Evolutionary conservation across 1,140 invertebrate genomes (phyloP).

Genomic region (Melipona quadrifasciata): DNA sequence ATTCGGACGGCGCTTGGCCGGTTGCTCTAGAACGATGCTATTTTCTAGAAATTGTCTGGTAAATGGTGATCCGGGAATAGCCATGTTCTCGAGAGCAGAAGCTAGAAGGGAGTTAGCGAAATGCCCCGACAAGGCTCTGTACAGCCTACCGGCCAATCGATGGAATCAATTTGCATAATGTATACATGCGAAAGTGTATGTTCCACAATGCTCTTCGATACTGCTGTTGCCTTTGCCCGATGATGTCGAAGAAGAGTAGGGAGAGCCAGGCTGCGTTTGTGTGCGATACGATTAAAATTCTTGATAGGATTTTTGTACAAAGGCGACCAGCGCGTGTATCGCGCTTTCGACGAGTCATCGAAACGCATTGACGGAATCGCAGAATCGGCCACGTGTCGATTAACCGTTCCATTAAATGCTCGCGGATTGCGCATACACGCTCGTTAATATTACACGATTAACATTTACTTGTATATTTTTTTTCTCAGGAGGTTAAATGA

Average conservation of each 20-base stretch:
- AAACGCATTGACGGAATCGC: neutral
- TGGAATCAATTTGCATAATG: slow-evolving; percentile 75
- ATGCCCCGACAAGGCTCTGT: slow-evolving; percentile 65
- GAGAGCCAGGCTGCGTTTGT: neutral
- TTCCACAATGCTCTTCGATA: slow-evolving; percentile 56
- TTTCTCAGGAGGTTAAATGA: neutral
- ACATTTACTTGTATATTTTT: neutral
- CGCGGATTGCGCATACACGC: neutral
- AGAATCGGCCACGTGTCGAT: neutral
- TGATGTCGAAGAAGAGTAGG: slow-evolving; percentile 20
- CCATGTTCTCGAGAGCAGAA: slow-evolving; percentile 9
- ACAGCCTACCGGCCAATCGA: slow-evolving; percentile 63
- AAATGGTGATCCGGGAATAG: slow-evolving; percentile 25
- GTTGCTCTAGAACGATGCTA: slow-evolving; percentile 22
- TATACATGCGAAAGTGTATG: slow-evolving; percentile 63
- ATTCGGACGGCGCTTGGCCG: slow-evolving; percentile 21
- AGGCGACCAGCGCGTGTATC: neutral
- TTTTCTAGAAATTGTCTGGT: slow-evolving; percentile 49
- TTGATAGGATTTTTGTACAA: slow-evolving; percentile 29
- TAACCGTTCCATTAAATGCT: neutral
- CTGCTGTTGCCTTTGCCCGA: slow-evolving; percentile 34
- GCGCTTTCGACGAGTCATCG: neutral
- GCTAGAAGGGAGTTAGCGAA: slow-evolving; percentile 48
- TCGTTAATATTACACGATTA: neutral
- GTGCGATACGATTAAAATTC: slow-evolving; percentile 32